These are phyloP conservation scores for Pseudococcus longispinus DNA, from an alignment of 2,888 invertebrate species.

Conservation along the genomic window DNA sequence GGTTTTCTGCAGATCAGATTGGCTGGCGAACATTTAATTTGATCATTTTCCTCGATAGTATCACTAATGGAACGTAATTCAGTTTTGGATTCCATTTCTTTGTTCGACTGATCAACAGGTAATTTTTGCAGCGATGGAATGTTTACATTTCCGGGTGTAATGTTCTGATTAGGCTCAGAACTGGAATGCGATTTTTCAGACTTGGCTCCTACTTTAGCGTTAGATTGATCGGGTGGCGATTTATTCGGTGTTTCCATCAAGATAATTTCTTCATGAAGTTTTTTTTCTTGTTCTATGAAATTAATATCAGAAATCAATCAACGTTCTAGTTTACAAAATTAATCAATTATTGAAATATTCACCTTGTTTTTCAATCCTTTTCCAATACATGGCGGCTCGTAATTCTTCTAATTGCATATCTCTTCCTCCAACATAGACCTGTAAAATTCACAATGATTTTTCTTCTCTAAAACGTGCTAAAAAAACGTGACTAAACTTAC, in stretches of 20 bases:
- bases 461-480: background rate
- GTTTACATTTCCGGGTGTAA: background rate
- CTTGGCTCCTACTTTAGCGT: background rate
- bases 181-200: background rate
- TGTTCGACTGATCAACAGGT: background rate
- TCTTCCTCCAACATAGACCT: slow-evolving; percentile 66
- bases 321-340: background rate
- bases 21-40: background rate
- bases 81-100: background rate
- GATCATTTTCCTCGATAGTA: background rate
- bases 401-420: slow-evolving; percentile 67
- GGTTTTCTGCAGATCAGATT: background rate
- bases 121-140: background rate
- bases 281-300: background rate
- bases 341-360: slow-evolving; percentile 6
- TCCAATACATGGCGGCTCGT: slow-evolving; percentile 60
- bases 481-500: slow-evolving; percentile 61
- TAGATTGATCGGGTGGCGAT: background rate
- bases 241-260: background rate
- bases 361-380: slow-evolving; percentile 63
- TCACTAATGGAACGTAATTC: background rate
- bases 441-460: slow-evolving; percentile 32
- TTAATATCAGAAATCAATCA: background rate
- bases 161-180: background rate
- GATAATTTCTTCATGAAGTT: background rate